phyloP scores from a whole-genome alignment of 2,888 invertebrate genomes.

The Xanthia icteritia region DNA sequence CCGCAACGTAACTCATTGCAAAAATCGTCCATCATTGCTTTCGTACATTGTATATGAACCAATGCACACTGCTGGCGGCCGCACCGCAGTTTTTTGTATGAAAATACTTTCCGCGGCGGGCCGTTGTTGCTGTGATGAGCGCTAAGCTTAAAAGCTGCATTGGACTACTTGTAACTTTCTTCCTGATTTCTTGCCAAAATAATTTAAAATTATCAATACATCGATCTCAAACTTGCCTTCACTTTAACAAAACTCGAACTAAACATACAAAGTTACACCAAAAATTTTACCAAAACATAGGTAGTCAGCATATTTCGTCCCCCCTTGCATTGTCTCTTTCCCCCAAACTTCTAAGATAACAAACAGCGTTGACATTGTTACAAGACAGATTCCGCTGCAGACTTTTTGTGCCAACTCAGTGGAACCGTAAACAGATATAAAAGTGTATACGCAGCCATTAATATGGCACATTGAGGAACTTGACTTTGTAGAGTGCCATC shows the following conservation, averaged over 20 bases:
- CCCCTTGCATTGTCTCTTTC: constrained; percentile 30
- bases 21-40: too few species aligned
- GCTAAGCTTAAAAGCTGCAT: neutral
- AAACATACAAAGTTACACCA: constrained; percentile 22
- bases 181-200: neutral
- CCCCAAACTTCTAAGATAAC: constrained; percentile 63
- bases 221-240: neutral
- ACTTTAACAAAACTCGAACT: constrained; percentile 1
- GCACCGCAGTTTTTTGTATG: too few species aligned
- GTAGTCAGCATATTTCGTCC: constrained; percentile 38
- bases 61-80: too few species aligned
- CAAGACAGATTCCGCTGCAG: constrained; percentile 53
- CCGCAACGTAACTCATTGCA: too few species aligned
- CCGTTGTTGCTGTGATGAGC: too few species aligned
- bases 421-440: constrained; percentile 51
- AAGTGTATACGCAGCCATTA: neutral
- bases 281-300: constrained; percentile 29
- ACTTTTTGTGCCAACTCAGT: constrained; percentile 65
- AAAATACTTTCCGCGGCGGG: too few species aligned
- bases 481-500: neutral
- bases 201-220: neutral
- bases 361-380: constrained; percentile 67
- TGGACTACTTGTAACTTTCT: neutral
- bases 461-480: neutral
- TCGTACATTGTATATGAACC: too few species aligned